Conservation (phyloP, 2,888 invertebrate species). For the Oxystoma pomonae region DNA sequence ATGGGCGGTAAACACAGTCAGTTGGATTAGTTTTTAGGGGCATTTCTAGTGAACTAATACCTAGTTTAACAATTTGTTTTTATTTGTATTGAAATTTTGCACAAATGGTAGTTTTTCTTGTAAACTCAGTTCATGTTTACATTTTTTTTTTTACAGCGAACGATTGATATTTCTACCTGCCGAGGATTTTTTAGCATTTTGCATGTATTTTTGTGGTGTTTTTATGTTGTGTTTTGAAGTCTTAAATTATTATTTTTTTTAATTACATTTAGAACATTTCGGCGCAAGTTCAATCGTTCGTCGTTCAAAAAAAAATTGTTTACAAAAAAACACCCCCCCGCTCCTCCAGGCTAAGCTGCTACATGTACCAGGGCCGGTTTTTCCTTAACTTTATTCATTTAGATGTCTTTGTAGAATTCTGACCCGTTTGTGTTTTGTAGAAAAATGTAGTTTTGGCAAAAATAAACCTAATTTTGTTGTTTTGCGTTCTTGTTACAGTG, state of each 20-base stretch:
- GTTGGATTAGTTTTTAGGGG: too few relatives aligned
- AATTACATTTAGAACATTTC: not conserved
- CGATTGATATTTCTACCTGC: not conserved
- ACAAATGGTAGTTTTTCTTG: not conserved
- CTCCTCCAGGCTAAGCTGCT: constrained; percentile 49
- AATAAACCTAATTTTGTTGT: constrained; percentile 30
- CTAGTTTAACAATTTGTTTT: too few relatives aligned
- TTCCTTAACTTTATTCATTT: constrained; percentile 16
- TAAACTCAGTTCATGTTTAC: too few relatives aligned
- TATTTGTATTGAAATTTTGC: too few relatives aligned
- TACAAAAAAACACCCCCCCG: constrained; percentile 43
- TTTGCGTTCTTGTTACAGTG: constrained; percentile 61
- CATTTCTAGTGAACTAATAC: too few relatives aligned
- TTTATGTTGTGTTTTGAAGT: not conserved
- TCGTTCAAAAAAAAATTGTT: constrained; percentile 17
- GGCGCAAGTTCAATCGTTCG: not conserved
- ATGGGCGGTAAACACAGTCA: too few relatives aligned
- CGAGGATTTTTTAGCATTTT: not conserved
- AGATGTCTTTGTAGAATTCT: not conserved
- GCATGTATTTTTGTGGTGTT: not conserved
- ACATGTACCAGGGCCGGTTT: constrained; percentile 32
- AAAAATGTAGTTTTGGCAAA: constrained; percentile 10
- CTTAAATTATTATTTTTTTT: not conserved
- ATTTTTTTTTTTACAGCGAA: not conserved
- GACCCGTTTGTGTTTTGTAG: not conserved